Evolutionary conservation across 23 tunicate species (phyloP).

Genomic region (Oikopleura dioica): DNA sequence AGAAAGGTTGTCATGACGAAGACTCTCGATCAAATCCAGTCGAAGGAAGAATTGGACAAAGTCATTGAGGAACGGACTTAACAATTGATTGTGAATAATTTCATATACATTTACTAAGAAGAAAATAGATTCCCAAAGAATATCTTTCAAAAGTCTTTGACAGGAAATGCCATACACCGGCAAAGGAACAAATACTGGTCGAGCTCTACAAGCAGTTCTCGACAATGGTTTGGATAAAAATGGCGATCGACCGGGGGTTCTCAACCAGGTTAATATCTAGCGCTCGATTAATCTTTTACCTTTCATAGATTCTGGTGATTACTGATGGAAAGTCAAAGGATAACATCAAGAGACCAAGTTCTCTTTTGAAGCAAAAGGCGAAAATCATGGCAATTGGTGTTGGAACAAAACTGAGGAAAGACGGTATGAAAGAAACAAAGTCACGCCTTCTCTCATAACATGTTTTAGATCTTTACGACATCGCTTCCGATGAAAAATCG

Average conservation of each 20-base stretch:
- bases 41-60: background rate
- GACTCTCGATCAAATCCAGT: background rate
- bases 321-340: constrained; percentile 12
- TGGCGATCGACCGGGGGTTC: constrained; percentile 5
- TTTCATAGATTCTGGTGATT: background rate
- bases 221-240: background rate
- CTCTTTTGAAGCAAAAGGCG: background rate
- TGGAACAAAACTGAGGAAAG: background rate
- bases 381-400: constrained; percentile 7
- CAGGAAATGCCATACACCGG: background rate
- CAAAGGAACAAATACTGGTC: constrained; percentile 3
- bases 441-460: too few relatives aligned
- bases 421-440: too few relatives aligned
- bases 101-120: too few relatives aligned
- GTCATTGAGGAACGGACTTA: too few relatives aligned
- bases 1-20: background rate
- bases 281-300: background rate
- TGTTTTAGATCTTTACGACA: background rate
- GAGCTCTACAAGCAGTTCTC: constrained; percentile 1
- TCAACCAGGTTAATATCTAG: background rate
- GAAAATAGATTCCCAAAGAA: too few relatives aligned
- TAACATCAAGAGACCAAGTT: background rate
- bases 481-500: background rate
- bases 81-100: too few relatives aligned
- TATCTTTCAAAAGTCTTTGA: too few relatives aligned